phyloP scores from a whole-genome alignment of 2,797 vertebrate species.

The Scomberomorus guttatus region DNA sequence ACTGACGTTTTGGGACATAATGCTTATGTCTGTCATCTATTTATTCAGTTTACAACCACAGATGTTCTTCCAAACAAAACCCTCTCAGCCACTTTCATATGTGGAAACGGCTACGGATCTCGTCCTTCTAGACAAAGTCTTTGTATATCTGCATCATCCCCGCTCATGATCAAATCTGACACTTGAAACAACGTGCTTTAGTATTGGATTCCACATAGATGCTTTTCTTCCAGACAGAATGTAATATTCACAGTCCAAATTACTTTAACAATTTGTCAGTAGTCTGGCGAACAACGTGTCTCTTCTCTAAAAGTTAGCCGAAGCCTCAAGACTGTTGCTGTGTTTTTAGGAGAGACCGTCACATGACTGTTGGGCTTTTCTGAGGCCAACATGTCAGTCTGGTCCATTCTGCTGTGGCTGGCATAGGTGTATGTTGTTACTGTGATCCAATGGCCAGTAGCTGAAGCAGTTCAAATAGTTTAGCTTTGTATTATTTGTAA shows the following conservation, averaged over 20 bases:
- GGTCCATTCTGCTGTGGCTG: too few species aligned
- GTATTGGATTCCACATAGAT: constrained; percentile 34
- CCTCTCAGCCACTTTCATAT: background rate
- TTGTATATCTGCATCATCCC: constrained; percentile 3
- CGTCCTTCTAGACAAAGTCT: constrained; percentile 1
- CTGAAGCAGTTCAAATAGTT: constrained; percentile 23
- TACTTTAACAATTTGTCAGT: constrained; percentile 42
- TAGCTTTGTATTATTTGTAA: constrained; percentile 7
- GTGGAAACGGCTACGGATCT: background rate
- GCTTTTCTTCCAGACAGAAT: constrained; percentile 34
- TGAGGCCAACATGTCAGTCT: constrained; percentile 4
- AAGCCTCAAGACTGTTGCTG: background rate
- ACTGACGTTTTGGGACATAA: constrained; percentile 29
- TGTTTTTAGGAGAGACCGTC: background rate
- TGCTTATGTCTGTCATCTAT: background rate
- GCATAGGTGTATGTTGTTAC: too few species aligned
- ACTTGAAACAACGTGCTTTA: background rate
- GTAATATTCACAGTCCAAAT: constrained; percentile 38
- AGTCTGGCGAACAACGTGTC: constrained; percentile 18
- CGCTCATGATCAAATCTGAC: constrained; percentile 7
- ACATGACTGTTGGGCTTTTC: background rate
- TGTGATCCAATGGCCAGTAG: too few species aligned
- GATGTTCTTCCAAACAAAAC: constrained; percentile 18
- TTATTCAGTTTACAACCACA: constrained; percentile 18
- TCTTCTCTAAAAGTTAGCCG: constrained; percentile 15